phyloP scores from a whole-genome alignment of 2,113 vertebrate genomes.

The Odontesthes bonariensis region DNA sequence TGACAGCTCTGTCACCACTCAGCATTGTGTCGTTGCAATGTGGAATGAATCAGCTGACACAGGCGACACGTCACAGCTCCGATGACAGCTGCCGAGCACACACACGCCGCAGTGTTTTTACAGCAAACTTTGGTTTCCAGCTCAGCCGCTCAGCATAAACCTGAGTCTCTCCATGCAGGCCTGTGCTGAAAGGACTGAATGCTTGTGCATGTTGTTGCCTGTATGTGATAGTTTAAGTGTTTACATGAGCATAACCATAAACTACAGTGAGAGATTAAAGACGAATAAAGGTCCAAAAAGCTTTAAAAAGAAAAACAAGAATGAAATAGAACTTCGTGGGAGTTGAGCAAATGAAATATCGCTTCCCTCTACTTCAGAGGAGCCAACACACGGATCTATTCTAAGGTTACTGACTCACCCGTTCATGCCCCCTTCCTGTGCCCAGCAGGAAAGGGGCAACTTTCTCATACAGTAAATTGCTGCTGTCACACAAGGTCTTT shows the following conservation, averaged over 20 bases:
- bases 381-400: slow-evolving; percentile 60
- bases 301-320: slow-evolving; percentile 12
- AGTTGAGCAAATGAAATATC: slow-evolving; percentile 50
- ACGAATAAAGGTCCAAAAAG: not conserved
- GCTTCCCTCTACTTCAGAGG: slow-evolving; percentile 40
- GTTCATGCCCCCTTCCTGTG: slow-evolving; percentile 55
- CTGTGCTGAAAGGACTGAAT: slow-evolving; percentile 25
- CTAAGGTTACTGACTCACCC: slow-evolving; percentile 51
- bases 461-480: slow-evolving; percentile 40
- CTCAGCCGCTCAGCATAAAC: not conserved
- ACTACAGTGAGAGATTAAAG: not conserved
- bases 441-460: slow-evolving; percentile 38
- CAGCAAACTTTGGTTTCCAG: slow-evolving; percentile 54
- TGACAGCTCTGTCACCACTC: slow-evolving; percentile 21
- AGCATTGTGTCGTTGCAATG: slow-evolving; percentile 18
- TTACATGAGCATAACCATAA: slow-evolving; percentile 11
- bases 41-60: slow-evolving; percentile 56
- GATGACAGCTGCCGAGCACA: slow-evolving; percentile 43
- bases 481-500: slow-evolving; percentile 23
- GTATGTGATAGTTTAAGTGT: slow-evolving; percentile 20
- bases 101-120: slow-evolving; percentile 56
- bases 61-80: slow-evolving; percentile 40
- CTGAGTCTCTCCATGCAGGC: slow-evolving; percentile 28
- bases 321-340: slow-evolving; percentile 34
- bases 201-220: slow-evolving; percentile 12